Evolutionary conservation across 2,888 invertebrate species (phyloP), one percentile per base, ranked within the genome.

Genomic region (Phlogophora meticulosa): DNA sequence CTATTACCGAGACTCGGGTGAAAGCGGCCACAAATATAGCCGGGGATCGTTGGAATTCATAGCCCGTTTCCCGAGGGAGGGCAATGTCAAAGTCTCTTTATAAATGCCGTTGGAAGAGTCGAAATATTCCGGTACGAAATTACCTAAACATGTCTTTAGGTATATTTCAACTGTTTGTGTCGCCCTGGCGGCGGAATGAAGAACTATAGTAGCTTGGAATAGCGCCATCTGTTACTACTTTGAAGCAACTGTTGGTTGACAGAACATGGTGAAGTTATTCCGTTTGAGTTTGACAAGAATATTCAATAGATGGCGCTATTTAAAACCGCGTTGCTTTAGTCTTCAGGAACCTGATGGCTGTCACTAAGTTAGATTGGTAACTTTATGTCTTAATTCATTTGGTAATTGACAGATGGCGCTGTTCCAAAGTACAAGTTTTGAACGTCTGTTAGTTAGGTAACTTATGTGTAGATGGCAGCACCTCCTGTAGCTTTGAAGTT

Each of bases 21-120:
- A 73, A 68, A 67, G 48, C 53, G 22, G 51, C 68, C 66, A 42
- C 68, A 74, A 81, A 78, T 78, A 73, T 20, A 61, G 43, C 48
- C 15, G 9, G 42, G 55, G 49, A 72, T 83, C 80, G 65, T 82
- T 79, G 48, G 63, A 72, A 82, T 83, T 82, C 80, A 82, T 67
- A 52, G 72, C 76, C 68, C 60, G 74, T 78, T 82, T 81, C 80
- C 76, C 76, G 34, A 24, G 76, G 60, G 81, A 72, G 53, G 42
- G 52, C 52, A 32, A 64, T 62, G 73, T 76, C 73, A 78, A 74
- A 78, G 70, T 59, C 70, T 69, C 46, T 78, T 68, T 78, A 59
- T 65, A 60, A 72, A 62, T 42, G 40, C 63, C 32, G 61, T 28
- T 73, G 73, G 34, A 71, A 76, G 81, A 75, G 51, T 42, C 48